Base-by-base conservation (phyloP, 2,797 vertebrate genomes). In the Micromesistius poutassou region DNA sequence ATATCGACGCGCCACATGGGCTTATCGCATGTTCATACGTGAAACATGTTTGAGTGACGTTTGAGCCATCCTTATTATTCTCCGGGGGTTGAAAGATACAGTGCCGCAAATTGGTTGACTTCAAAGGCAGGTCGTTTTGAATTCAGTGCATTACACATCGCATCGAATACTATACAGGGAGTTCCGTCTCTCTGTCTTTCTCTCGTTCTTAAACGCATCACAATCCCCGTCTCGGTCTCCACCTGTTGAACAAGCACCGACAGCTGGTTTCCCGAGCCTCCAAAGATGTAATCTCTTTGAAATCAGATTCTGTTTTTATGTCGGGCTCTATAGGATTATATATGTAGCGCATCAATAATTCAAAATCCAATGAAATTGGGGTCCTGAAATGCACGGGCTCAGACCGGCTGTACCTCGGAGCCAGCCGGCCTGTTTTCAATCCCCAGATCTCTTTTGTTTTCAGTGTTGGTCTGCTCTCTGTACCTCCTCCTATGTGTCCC, bases 401-500 rank as follows among this genome's bases (percentile, higher is more conserved):
- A 62, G 22, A 68, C 55, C 55, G 4, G 10, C 62, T 68, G n/a
- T 22, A 62, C n/a, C 8, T 13, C 25, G n/a, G 62, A 68, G 62
- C n/a, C n/a, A n/a, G n/a, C 33, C 55, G n/a, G 50, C 50, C 22
- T n/a, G 5, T 25, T 22, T 25, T 25, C 5, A 1, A 9, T 22
- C 22, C 55, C 19, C 55, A 1, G 55, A n/a, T 62, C 22, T 7
- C 5, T 62, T n/a, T 42, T 42, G 14, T 42, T 42, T 13, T 42
- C 14, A 0, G 40, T 42, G 14, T 42, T 50, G 1, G 46, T 50
- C 46, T 50, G 46, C 46, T 4, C 19, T 19, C 16, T 50, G 14
- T 22, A 50, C 46, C 5, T 22, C 46, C 5, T 50, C 46, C 84
- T 89, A 86, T 84, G 76, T 87, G 87, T 86, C 88, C 87, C 87